Evolutionary conservation across 2,797 vertebrate genomes (phyloP).

Genomic region (Pristis pectinata): DNA sequence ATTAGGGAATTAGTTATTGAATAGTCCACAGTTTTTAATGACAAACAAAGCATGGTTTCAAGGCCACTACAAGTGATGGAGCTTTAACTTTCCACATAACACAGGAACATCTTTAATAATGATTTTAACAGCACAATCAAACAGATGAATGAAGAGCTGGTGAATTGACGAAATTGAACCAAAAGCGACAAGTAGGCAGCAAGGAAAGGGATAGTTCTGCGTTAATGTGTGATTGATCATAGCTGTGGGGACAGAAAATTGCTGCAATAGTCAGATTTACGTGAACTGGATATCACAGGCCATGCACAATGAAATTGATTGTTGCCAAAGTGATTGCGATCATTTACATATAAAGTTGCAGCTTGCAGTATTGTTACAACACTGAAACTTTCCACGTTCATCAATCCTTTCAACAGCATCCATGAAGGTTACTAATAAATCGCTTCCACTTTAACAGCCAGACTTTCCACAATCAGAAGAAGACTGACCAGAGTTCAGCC

Average conservation of each 20-base stretch:
- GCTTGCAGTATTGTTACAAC: conserved; percentile 15
- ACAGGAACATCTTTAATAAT: background rate
- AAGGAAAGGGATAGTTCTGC: background rate
- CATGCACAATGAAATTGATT: background rate
- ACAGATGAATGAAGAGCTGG: conserved; percentile 7
- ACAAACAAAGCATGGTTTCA: background rate
- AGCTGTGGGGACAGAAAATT: background rate
- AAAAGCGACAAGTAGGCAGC: background rate
- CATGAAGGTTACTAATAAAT: background rate
- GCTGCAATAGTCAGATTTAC: conserved; percentile 5
- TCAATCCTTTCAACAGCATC: background rate
- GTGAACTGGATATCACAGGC: conserved; percentile 1
- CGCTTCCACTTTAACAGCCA: background rate
- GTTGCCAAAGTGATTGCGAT: background rate
- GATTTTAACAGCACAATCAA: background rate
- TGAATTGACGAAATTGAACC: conserved; percentile 32
- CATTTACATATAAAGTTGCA: conserved; percentile 10
- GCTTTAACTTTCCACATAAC: background rate
- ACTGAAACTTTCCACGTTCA: background rate
- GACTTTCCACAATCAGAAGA: too few relatives aligned
- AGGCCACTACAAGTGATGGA: background rate
- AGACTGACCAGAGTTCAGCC: background rate
- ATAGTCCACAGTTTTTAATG: background rate
- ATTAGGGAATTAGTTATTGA: background rate
- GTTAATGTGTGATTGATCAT: background rate